Conservation (phyloP, 2,113 vertebrate species). For the Sphaerodactylus townsendi region DNA sequence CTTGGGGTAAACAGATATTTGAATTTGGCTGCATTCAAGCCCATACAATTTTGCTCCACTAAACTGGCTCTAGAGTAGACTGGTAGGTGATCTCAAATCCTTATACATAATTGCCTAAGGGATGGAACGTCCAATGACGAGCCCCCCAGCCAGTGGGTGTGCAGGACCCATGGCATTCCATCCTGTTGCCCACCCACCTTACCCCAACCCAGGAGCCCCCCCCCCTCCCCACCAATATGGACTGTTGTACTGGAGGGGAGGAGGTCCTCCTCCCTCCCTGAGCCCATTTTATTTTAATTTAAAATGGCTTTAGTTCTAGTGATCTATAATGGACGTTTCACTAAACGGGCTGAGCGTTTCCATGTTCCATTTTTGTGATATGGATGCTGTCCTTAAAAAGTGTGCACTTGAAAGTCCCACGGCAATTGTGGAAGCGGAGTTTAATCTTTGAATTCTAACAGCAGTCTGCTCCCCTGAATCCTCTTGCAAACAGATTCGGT, state of each 20-base stretch:
- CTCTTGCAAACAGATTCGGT: slow-evolving; percentile 78
- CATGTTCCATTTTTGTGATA: background rate
- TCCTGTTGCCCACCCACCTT: no score
- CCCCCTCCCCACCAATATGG: no score
- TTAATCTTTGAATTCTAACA: background rate
- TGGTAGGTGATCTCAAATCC: background rate
- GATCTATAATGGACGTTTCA: background rate
- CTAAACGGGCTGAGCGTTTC: background rate
- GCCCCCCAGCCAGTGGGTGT: no score
- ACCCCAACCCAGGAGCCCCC: no score
- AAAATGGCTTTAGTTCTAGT: no score
- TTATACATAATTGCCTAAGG: no score
- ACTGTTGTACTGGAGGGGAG: no score
- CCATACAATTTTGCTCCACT: background rate
- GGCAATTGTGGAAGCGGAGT: background rate
- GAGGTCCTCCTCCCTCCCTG: no score
- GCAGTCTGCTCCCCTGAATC: background rate
- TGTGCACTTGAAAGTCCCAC: background rate
- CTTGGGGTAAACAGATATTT: background rate
- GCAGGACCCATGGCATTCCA: no score
- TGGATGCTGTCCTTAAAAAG: background rate
- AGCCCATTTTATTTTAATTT: no score
- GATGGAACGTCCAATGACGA: no score
- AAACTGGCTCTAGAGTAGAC: background rate
- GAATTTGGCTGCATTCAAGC: background rate